Base-by-base conservation (phyloP, 1,140 invertebrate genomes). In the Euglossa dilemma region DNA sequence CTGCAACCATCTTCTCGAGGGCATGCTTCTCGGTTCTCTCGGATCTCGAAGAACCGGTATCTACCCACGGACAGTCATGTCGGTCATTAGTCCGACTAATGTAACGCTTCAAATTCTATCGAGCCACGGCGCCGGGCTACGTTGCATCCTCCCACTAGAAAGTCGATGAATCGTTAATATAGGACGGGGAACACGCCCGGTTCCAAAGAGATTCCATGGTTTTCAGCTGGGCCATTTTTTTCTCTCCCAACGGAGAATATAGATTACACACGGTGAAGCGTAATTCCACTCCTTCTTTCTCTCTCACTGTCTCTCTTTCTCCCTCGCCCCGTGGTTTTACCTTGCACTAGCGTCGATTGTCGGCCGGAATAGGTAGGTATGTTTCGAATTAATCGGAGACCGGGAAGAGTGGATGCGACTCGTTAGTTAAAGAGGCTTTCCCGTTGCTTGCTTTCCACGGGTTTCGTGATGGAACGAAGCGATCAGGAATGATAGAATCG, bases 81-180 rank as follows among this genome's bases (percentile, higher is more conserved):
- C 91, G 88, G 90, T 92, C 91, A 93, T 92, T 92, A 93, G 91
- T 90, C 84, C 80, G 83, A 90, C 90, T 92, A 92, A 92, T 92
- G 87, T 90, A 90, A 88, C 83, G 84, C 87, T 90, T 91, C 84
- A 83, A 91, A 91, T 91, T 91, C 90, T 91, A 91, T 91, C 90
- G 87, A 52, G n/a, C 74, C 59, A 70, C 64, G 77, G 85, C 77
- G 82, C 80, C 78, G 61, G 28, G 54, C 54, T 69, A 18, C 52
- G 59, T 81, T 85, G 66, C 87, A 75, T 87, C 82, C 85, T 80
- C 85, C 82, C 85, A 84, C 86, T 87, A 54, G 83, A 84, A 69
- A 64, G 76, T 76, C 85, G 64, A 83, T 18, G 75, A 87, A 84
- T 84, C 81, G 76, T 87, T 87, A 84, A 87, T 84, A 80, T n/a